These are phyloP conservation scores for Mimachlamys varia DNA, from an alignment of 2,888 invertebrate genomes.

Conservation along the genomic window DNA sequence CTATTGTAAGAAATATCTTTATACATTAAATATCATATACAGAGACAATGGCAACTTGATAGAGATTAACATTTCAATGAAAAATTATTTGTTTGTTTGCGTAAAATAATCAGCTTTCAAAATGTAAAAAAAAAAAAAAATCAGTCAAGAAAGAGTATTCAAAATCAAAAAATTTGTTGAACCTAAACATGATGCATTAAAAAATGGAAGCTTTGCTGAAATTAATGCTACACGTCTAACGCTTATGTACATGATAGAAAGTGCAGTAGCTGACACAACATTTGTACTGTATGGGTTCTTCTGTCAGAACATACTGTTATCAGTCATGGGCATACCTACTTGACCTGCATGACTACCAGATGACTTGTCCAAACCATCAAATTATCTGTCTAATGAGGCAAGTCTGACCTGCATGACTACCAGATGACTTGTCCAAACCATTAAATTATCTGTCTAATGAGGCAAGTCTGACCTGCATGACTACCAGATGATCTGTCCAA, in stretches of 20 bases:
- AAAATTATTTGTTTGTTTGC: not conserved
- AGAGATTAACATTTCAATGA: not conserved
- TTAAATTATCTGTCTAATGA: too few relatives aligned
- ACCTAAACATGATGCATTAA: not conserved
- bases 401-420: not conserved
- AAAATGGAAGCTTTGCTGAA: conserved; percentile 4
- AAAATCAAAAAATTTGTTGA: not conserved
- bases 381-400: too few relatives aligned
- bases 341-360: too few relatives aligned
- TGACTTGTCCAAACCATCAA: too few relatives aligned
- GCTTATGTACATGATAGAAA: not conserved
- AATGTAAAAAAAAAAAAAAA: not conserved
- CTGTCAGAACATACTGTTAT: not conserved
- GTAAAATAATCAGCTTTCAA: not conserved
- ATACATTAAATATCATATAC: too few relatives aligned
- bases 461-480: not conserved
- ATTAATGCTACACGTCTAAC: not conserved
- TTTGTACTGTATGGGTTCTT: not conserved
- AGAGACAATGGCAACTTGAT: too few relatives aligned
- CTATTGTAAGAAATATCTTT: not conserved
- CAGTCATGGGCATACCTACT: not conserved
- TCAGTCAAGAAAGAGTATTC: not conserved
- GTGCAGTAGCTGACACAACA: not conserved
- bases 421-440: too few relatives aligned
- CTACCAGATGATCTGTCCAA: not conserved